Evolutionary conservation across 1,140 invertebrate species (phyloP).

Genomic region (Onthophagus taurus): DNA sequence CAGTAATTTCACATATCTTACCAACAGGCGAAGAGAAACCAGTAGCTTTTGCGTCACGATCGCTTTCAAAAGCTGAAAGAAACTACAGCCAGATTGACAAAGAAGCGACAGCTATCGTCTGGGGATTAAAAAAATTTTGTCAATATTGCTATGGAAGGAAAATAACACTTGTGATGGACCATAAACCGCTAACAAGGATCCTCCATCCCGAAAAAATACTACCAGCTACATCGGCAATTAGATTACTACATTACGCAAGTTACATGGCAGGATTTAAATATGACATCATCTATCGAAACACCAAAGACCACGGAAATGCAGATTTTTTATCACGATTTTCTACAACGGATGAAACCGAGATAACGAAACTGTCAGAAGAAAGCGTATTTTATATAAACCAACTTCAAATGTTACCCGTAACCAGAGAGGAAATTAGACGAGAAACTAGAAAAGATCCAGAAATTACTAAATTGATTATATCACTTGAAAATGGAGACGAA

Average conservation of each 20-base stretch:
- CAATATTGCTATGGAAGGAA: constrained; percentile 40
- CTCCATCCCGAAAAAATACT: constrained; percentile 22
- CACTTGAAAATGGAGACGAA: too few relatives aligned
- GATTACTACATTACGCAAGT: constrained; percentile 13
- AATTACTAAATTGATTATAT: too few relatives aligned
- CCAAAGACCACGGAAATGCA: too few relatives aligned
- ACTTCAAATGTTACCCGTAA: too few relatives aligned
- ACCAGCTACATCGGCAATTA: constrained; percentile 13
- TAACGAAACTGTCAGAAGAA: too few relatives aligned
- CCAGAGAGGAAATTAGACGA: too few relatives aligned
- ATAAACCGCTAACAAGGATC: constrained; percentile 31
- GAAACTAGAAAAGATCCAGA: too few relatives aligned
- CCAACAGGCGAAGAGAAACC: constrained; percentile 14
- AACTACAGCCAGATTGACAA: constrained; percentile 23
- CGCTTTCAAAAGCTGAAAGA: constrained; percentile 15
- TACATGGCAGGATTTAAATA: constrained; percentile 8
- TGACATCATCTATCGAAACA: not conserved
- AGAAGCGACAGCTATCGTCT: constrained; percentile 23
- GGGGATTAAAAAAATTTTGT: constrained; percentile 39
- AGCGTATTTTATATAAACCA: too few relatives aligned
- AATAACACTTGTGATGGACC: constrained; percentile 41
- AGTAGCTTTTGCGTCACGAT: constrained; percentile 19
- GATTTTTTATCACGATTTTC: too few relatives aligned
- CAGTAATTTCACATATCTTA: too few relatives aligned
- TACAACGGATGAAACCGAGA: too few relatives aligned